phyloP scores from a whole-genome alignment of 2,888 invertebrate species.

The Smittia aterrima region DNA sequence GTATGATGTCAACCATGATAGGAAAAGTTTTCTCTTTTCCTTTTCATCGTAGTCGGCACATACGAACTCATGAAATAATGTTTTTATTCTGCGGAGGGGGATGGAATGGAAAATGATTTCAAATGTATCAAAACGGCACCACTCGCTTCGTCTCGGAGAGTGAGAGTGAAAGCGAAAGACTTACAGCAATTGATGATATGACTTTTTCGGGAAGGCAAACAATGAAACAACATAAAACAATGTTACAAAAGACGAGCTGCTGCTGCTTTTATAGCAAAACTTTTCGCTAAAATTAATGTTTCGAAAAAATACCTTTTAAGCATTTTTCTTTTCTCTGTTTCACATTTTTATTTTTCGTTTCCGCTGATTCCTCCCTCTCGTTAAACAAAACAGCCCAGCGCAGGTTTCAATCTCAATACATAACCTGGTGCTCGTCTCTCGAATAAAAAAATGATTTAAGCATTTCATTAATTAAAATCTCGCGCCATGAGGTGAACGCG shows the following conservation, averaged over 20 bases:
- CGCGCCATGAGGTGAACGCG: too few relatives aligned
- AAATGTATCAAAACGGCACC: conserved; percentile 34
- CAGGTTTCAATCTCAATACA: not conserved
- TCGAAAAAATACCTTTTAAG: conserved; percentile 35
- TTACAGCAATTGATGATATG: conserved; percentile 34
- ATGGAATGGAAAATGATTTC: conserved; percentile 25
- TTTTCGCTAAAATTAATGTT: conserved; percentile 35
- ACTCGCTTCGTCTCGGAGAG: not conserved
- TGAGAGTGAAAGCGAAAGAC: not conserved
- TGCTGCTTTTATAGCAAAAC: conserved; percentile 2
- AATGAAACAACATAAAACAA: conserved; percentile 31
- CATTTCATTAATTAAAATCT: conserved; percentile 18
- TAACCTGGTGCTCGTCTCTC: not conserved
- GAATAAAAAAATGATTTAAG: conserved; percentile 1
- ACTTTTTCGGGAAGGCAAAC: conserved; percentile 24
- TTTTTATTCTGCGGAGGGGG: not conserved
- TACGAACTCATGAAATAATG: not conserved
- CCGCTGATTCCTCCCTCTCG: not conserved
- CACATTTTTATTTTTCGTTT: not conserved
- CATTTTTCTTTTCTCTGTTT: conserved; percentile 14
- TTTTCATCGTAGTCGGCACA: not conserved
- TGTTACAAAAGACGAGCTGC: not conserved
- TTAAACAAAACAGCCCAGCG: not conserved
- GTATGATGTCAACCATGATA: conserved; percentile 38
- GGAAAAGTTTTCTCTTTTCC: conserved; percentile 23